These are phyloP conservation scores for Andinoacara biseriatus DNA, from an alignment of 2,113 vertebrate species.

Conservation along the genomic window DNA sequence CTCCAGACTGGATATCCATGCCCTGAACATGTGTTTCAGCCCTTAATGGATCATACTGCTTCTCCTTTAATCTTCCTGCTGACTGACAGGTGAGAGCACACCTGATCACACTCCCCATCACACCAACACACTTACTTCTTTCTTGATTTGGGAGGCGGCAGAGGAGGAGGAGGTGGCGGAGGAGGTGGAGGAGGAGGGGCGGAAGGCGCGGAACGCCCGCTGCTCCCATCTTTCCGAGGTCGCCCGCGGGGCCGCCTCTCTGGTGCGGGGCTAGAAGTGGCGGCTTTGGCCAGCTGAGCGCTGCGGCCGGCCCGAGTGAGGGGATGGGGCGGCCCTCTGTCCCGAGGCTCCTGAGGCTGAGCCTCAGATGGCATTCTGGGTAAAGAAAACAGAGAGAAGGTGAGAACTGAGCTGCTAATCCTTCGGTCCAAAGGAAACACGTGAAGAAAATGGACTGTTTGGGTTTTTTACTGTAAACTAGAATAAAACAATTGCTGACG, in stretches of 20 bases:
- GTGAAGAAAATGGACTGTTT: no score
- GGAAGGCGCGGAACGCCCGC: slow-evolving; percentile 23
- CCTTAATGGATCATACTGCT: neutral
- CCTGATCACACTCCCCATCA: neutral
- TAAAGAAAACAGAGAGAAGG: slow-evolving; percentile 1
- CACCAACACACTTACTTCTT: slow-evolving; percentile 65
- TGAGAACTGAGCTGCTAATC: neutral
- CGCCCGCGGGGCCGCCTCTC: slow-evolving; percentile 68
- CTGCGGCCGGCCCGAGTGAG: slow-evolving; percentile 75
- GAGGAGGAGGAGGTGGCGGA: slow-evolving; percentile 21
- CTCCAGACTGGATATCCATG: no score
- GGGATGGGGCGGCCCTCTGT: slow-evolving; percentile 69
- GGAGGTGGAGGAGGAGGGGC: slow-evolving; percentile 33
- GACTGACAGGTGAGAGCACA: neutral
- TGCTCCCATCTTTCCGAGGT: slow-evolving; percentile 67
- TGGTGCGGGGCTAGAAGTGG: slow-evolving; percentile 11
- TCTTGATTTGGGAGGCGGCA: slow-evolving; percentile 49
- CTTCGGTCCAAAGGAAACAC: no score
- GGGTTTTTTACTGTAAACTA: no score
- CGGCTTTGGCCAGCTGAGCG: slow-evolving; percentile 68
- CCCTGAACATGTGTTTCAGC: neutral
- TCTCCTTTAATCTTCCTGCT: neutral
- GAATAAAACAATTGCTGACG: no score
- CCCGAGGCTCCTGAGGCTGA: slow-evolving; percentile 70
- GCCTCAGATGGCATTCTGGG: slow-evolving; percentile 78